Conservation (phyloP, 1,140 invertebrate species). For the Idris sp. region DNA sequence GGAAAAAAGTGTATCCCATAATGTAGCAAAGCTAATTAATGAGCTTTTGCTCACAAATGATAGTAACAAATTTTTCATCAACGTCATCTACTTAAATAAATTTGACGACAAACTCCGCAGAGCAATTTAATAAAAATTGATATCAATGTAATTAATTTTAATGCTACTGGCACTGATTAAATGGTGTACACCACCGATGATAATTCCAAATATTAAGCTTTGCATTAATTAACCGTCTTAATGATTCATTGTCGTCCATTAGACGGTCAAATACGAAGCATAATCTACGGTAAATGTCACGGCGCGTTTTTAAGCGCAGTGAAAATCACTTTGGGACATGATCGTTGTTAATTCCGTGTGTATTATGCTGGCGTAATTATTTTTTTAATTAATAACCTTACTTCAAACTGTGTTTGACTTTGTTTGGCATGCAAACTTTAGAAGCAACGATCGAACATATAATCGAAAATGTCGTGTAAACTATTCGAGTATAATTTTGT, state of each 20-base stretch:
- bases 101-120: no score
- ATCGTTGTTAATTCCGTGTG: constrained; percentile 43
- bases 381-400: constrained; percentile 49
- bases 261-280: constrained; percentile 26
- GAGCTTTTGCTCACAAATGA: constrained; percentile 2
- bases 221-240: constrained; percentile 34
- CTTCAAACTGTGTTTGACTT: no score
- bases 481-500: no score
- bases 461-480: no score
- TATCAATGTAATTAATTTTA: constrained; percentile 35
- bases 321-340: constrained; percentile 27
- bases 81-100: no score
- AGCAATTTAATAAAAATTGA: constrained; percentile 35
- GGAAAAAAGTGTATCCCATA: no score
- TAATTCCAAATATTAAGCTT: constrained; percentile 39
- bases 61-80: constrained; percentile 29
- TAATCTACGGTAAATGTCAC: constrained; percentile 28
- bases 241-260: constrained; percentile 29
- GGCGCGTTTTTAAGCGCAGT: constrained; percentile 24
- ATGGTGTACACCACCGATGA: constrained; percentile 25
- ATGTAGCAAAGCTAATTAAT: constrained; percentile 15
- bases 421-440: no score
- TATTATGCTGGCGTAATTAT: constrained; percentile 42
- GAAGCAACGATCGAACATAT: no score
- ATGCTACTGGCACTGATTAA: constrained; percentile 35